Evolutionary conservation across 2,888 invertebrate species (phyloP).

Genomic region (Eretmocerus hayati): DNA sequence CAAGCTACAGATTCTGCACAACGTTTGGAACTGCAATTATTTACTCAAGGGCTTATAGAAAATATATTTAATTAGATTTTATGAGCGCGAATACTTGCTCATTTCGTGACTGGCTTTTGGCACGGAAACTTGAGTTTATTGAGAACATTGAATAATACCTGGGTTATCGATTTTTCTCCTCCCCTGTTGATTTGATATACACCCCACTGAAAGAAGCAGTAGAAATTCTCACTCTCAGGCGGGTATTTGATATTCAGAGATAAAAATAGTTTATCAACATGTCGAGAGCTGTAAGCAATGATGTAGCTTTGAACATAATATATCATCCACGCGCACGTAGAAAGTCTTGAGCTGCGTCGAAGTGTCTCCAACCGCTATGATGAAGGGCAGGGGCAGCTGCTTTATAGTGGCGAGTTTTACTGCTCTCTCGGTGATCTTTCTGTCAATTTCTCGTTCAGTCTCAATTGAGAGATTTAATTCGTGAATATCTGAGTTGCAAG

Average conservation of each 20-base stretch:
- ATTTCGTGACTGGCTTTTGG: too few species aligned
- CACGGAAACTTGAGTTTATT: background rate
- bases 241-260: background rate
- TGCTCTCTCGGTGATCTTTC: too few species aligned
- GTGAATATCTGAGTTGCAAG: too few species aligned
- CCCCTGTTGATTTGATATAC: background rate
- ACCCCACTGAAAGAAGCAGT: background rate
- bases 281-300: background rate
- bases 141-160: background rate
- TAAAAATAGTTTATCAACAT: background rate
- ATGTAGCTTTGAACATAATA: background rate
- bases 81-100: too few species aligned
- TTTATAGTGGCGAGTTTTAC: background rate
- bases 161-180: background rate
- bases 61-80: too few species aligned
- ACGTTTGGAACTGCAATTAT: too few species aligned
- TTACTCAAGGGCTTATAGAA: too few species aligned
- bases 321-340: background rate
- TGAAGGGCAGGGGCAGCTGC: background rate
- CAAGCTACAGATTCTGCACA: too few species aligned
- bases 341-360: background rate
- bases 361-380: background rate
- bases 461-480: too few species aligned
- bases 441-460: too few species aligned
- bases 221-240: background rate